Evolutionary conservation across 2,113 vertebrate genomes (phyloP).

Genomic region (Okapia johnstoni): DNA sequence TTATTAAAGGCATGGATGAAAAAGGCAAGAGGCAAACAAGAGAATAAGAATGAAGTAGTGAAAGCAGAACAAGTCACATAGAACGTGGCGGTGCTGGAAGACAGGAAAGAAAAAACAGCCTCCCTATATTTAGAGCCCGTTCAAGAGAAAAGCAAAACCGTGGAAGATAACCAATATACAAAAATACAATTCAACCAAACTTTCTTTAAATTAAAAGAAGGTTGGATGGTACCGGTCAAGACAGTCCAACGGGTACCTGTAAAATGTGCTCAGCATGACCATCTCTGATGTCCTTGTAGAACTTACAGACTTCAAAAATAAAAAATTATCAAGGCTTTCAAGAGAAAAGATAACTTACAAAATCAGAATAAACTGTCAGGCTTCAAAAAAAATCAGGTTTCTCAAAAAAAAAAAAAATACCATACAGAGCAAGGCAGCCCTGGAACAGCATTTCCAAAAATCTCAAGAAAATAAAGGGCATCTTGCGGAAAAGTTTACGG

Average conservation of each 20-base stretch:
- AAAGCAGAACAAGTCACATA: background rate
- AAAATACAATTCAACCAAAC: background rate
- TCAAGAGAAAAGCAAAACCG: background rate
- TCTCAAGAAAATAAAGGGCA: background rate
- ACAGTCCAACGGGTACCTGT: background rate
- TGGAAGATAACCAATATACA: background rate
- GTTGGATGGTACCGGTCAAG: background rate
- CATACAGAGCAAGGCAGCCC: background rate
- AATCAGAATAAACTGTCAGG: background rate
- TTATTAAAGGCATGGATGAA: background rate
- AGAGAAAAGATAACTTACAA: background rate
- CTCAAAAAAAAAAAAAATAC: background rate
- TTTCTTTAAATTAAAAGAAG: background rate
- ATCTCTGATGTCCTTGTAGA: background rate
- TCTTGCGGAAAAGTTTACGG: background rate
- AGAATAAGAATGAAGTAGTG: background rate
- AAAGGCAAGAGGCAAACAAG: background rate
- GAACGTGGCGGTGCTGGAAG: background rate
- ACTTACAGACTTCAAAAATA: background rate
- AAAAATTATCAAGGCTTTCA: background rate
- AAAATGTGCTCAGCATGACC: background rate
- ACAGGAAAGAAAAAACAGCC: background rate
- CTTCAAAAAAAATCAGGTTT: background rate
- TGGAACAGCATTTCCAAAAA: background rate
- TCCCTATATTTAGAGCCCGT: background rate